Evolutionary conservation across 2,888 invertebrate species (phyloP).

Genomic region (Cantharis rustica): DNA sequence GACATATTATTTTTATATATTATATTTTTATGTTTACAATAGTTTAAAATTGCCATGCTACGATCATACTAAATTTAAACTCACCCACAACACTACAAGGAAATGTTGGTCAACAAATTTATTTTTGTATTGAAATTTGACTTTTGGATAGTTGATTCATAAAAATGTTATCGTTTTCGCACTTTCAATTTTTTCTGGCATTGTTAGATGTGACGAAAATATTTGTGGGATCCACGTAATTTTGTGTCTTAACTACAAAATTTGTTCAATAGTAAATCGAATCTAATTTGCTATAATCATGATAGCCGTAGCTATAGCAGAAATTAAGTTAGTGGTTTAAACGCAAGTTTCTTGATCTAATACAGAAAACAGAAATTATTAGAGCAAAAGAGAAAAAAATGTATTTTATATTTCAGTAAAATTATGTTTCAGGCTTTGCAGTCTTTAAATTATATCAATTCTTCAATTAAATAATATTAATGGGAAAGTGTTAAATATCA

Average conservation of each 20-base stretch:
- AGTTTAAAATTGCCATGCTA: not conserved
- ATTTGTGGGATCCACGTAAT: not conserved
- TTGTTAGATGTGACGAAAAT: not conserved
- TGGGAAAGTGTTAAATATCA: not conserved
- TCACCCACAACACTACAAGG: not conserved
- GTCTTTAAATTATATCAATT: not conserved
- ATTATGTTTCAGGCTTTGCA: not conserved
- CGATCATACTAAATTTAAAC: not conserved
- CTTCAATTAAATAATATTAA: not conserved
- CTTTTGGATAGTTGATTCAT: not conserved
- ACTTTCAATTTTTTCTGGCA: not conserved
- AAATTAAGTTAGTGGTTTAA: not conserved
- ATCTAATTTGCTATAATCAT: not conserved
- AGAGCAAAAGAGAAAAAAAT: not conserved
- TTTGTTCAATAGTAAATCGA: not conserved
- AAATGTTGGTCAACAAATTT: not conserved
- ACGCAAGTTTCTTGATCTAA: not conserved
- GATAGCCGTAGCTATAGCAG: not conserved
- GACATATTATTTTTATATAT: too few species aligned
- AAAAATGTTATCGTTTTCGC: not conserved
- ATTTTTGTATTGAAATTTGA: not conserved
- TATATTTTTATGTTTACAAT: not conserved
- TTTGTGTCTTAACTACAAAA: not conserved
- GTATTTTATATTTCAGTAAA: not conserved
- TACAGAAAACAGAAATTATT: not conserved